Evolutionary conservation across 2,113 vertebrate species (phyloP), one percentile per base, ranked within the genome.

Genomic region (Oxyruncus cristatus): DNA sequence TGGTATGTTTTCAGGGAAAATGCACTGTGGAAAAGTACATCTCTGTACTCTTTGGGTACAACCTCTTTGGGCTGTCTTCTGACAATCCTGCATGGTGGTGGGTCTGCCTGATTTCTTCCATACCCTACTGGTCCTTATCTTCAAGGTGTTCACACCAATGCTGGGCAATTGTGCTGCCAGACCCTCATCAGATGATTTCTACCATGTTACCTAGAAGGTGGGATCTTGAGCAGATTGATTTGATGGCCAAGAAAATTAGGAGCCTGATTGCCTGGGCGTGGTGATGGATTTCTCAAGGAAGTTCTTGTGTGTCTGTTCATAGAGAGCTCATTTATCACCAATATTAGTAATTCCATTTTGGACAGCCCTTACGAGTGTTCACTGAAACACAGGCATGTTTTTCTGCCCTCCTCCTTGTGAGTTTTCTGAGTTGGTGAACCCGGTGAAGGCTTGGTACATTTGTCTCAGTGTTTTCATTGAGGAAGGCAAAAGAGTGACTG

Each of bases 321-420:
- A 58, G 63, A 59, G 55, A 80, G 65, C 22, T 88, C 59, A 15
- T 59, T 92, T 86, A 20, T 79, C 80, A 58, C 44, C 21, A 20
- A 1, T 62, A 17, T 44, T 50, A 71, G 11, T 35, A 26, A 58
- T 63, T 86, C 21, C 18, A 18, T 50, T 86, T 47, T 52, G 80
- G 65, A 20, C 20, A 55, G 39, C 27, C 33, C 21, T 67, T 52
- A 14, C 0, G 1, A 7, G 32, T 68, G 1, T 50, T 67, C 6
- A 0, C 55, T 61, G 52, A 77, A 90, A 62, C n/a, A 32, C 2
- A 1, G 35, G 30, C 0, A 0, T 82, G 37, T 37, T 94, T 56
- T 84, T 70, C 66, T 67, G 18, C 50, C 66, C 7, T 4, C 26
- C 32, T 72, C 14, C 33, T n/a, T 8, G 0, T 44, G n/a, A 76